Evolutionary conservation across 2,113 vertebrate species (phyloP), one percentile per base, ranked within the genome.

Genomic region (Sorex araneus): DNA sequence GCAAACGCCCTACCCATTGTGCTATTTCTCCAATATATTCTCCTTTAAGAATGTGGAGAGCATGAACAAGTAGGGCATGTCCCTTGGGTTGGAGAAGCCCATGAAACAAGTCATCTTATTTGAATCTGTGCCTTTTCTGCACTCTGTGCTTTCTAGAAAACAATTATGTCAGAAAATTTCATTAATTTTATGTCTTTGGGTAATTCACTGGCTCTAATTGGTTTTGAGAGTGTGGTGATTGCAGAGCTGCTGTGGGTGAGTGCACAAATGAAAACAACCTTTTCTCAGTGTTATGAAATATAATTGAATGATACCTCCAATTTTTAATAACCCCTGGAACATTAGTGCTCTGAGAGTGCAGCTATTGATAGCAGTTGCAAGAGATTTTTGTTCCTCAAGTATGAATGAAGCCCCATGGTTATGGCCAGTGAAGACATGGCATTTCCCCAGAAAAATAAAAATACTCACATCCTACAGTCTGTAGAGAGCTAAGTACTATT

Each of bases 181-280:
- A 75, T 94, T 93, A 77, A 94, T 86, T 96, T 93, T 92, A 92
- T 90, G 84, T 91, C 73, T 71, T 75, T 74, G 83, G 76, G 67
- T 94, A 95, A 95, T 92, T 95, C 60, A 40, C 83, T 47, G 86
- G 30, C 77, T 95, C 23, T 93, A 95, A 84, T 91, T 92, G 95
- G 64, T 84, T 93, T 95, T 84, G 79, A 93, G 92, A 95, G 75
- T 21, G 5, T 40, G 57, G 88, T 75, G 89, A 95, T 67, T 70
- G 54, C 91, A 78, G 66, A 67, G 83, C 30, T 6, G 54, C 94
- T 96, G 85, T 67, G 92, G 86, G 86, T 45, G 71, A 74, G 60
- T 9, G 4, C n/a, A 83, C 45, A 93, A 78, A 92, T 81, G 83
- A 63, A 95, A 95, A 90, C 64, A 93, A 54, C 80, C 57, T 93